Base-by-base conservation (phyloP, 35 echinoderm and acorn worm species). In the Chiridota heheva region DNA sequence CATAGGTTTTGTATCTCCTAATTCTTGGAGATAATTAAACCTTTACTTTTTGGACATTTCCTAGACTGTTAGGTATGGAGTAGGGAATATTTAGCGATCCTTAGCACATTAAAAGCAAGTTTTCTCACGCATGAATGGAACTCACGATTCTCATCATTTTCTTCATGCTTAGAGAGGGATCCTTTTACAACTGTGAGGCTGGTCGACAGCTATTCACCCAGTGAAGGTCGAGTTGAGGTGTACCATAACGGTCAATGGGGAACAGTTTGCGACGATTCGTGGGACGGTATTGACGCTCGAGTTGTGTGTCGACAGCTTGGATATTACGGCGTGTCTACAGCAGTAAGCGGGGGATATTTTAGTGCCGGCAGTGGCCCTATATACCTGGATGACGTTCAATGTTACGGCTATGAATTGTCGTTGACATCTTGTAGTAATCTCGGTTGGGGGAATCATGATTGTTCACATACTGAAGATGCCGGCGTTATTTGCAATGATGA, bases 191-290 rank as follows among this genome's bases (percentile, higher is more conserved):
- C n/a, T n/a, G n/a, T n/a, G n/a, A n/a, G n/a, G n/a, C n/a, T n/a
- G n/a, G n/a, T n/a, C n/a, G n/a, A n/a, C n/a, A n/a, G n/a, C n/a
- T n/a, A n/a, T n/a, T n/a, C 31, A 57, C 47, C 26, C 1, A 25
- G 17, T 20, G 61, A 82, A 31, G 76, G 76, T 18, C 76, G 80
- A 49, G 60, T 82, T 32, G 80, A 82, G 35, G 46, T 82, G 16
- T 33, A 61, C 24, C 40, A 20, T 20, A 18, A 67, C 53, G 63
- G 63, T 30, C 42, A 67, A n/a, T 82, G 80, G 80, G 80, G 80
- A 27, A 81, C 77, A 1, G 29, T 81, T 5, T 81, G 77, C 44
- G 58, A 81, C 42, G 77, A 81, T 30, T 48, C 0, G 7, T 82
- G 79, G 59, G 26, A 55, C 63, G 46, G 67, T 1, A 48, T 4